Conservation (phyloP, 2,113 vertebrate species). For the Talpa occidentalis region DNA sequence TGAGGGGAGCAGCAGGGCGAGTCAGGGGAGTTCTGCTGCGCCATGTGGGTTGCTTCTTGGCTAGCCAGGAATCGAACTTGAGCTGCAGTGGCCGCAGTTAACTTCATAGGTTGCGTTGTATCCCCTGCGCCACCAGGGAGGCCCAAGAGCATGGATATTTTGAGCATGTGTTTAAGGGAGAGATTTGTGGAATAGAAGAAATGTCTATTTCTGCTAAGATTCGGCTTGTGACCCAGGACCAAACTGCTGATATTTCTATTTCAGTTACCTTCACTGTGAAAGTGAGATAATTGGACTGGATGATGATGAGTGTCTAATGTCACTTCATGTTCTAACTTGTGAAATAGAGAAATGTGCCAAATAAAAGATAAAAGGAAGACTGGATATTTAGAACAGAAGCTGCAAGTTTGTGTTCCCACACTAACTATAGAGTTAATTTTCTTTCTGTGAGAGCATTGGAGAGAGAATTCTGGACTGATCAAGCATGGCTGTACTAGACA, state of each 20-base stretch:
- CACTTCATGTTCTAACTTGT: background rate
- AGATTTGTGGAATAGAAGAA: background rate
- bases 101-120: too few species aligned
- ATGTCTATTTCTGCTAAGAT: background rate
- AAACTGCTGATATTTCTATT: background rate
- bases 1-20: too few species aligned
- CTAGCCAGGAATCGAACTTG: too few species aligned
- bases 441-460: background rate
- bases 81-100: too few species aligned
- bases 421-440: background rate
- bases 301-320: background rate
- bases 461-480: background rate
- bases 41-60: too few species aligned
- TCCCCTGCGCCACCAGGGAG: too few species aligned
- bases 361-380: background rate
- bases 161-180: background rate
- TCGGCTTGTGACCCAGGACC: background rate
- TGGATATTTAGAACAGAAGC: background rate
- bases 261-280: background rate
- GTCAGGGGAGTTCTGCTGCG: too few species aligned
- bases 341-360: background rate
- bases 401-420: background rate
- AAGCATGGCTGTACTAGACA: background rate
- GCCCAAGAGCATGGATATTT: background rate
- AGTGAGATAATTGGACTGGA: background rate